Base-by-base conservation (phyloP, 1,140 invertebrate species). In the Gryon sp. region DNA sequence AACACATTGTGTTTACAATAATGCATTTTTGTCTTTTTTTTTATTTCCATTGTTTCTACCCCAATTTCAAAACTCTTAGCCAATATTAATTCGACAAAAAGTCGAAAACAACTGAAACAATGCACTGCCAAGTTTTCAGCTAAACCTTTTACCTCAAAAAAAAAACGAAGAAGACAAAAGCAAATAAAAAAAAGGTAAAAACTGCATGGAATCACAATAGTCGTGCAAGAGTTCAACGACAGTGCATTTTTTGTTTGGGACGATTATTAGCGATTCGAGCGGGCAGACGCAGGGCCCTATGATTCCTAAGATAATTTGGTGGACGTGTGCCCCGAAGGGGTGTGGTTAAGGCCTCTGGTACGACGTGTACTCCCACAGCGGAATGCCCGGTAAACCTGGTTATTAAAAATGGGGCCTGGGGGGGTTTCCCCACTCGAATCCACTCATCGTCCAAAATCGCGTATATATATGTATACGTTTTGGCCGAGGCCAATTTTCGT, bases 361-460 rank as follows among this genome's bases (percentile, higher is more conserved):
- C 41, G 65, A 63, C 32, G 72, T 59, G 57, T 79, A 76, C 80
- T 78, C 79, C 76, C 73, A 79, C 76, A 65, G 72, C 52, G 48
- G 59, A 70, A 57, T 62, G 60, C 66, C 45, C 62, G 41, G 30
- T 68, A 69, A 66, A 65, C 28, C 43, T 50, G 45, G 76, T 82
- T 76, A 82, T 82, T 82, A 80, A 82, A 82, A 82, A 78, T 55
- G 52, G 26, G 38, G 76, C 70, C 77, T 22, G 8, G 18, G 48
- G 48, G 11, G 36, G n/a, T n/a, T n/a, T n/a, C n/a, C n/a, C n/a
- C n/a, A n/a, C n/a, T n/a, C n/a, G n/a, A n/a, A n/a, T n/a, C n/a
- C n/a, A 26, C 53, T 45, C 34, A 18, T 69, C 22, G 32, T 62
- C 66, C 43, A 66, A 66, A 72, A 65, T 60, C 53, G 53, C 50